Evolutionary conservation across 1,140 invertebrate genomes (phyloP), one percentile per base, ranked within the genome.

Genomic region (Zaprionus inermis): DNA sequence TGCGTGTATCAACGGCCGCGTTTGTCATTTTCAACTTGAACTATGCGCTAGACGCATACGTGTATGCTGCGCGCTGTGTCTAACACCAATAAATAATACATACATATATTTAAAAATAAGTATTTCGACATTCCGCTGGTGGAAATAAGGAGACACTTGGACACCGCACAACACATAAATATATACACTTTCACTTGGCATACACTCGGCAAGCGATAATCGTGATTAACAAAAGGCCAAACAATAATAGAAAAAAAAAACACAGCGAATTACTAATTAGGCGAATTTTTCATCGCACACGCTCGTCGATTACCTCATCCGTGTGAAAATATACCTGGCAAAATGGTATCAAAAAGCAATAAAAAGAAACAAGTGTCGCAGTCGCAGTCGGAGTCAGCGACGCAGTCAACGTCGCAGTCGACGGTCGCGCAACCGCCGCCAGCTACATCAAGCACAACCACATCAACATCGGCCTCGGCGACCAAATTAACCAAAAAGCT

Each of bases 311-410:
- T 89, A 89, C 84, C 84, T 89, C 84, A 89, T 89, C 78, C 70
- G 73, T 83, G 84, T 80, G 72, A 81, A 75, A 70, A 69, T 60
- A 64, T 55, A 54, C 36, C 67, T 46, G 74, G 34, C 79, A 84
- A 84, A 91, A 91, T 91, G 90, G 90, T 91, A 77, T 91, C 90
- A 79, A 91, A 91, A 90, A 90, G 75, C 68, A 86, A 78, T 77
- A 91, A 91, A 84, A 91, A 91, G 76, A 91, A 91, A 79, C 81
- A 91, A 84, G 81, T 89, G 84, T 89, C 84, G 72, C 81, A 77
- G 66, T 64, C 66, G 56, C 38, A 2, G 38, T 41, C 38, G 38
- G 61, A 69, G 64, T 34, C 70, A 46, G 5, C 52, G 24, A 46
- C 54, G 65, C 71, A 74, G 59, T 58, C 44, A 55, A 1, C n/a